Evolutionary conservation across 2,888 invertebrate species (phyloP), one percentile per base, ranked within the genome.

Genomic region (Cynaeus angustus): DNA sequence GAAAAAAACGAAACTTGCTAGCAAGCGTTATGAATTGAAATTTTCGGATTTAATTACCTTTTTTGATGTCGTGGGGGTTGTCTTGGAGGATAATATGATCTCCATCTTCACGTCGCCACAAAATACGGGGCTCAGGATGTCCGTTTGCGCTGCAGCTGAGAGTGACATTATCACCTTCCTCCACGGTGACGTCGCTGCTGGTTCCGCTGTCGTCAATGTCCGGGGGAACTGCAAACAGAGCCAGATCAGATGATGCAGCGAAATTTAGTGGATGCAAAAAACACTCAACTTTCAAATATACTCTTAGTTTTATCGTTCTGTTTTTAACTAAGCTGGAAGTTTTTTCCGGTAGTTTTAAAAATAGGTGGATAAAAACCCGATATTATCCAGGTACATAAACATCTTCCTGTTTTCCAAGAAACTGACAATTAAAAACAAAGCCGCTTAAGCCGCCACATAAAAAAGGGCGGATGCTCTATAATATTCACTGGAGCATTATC

Each of bases 81-180:
- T 82, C 81, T 61, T 84, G 83, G 50, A 86, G 75, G 5, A 83
- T 72, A 59, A 87, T 83, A 72, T 84, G 85, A 70, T 83, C 84
- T n/a, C 87, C 87, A 76, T 89, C 89, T 77, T 90, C 90, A 28
- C 89, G 83, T 74, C 87, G 84, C 90, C 90, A 90, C 66, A 88
- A 84, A 72, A 90, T 89, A 75, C 88, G 85, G 1, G 90, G 90
- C 65, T 83, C 80, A 9, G 90, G 90, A 78, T 87, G 87, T 38
- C 90, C 90, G 38, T 85, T 87, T 21, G 89, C 89, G 70, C 85
- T 83, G 80, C 90, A 90, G 68, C 86, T 85, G 64, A 90, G 82
- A 50, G 89, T 89, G 48, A 88, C 89, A 81, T 90, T 89, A 75
- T 89, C 89, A 48, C 89, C 89, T 79, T 90, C 89, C 62, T 86